Evolutionary conservation across 2,113 vertebrate species (phyloP), one percentile per base, ranked within the genome.

Genomic region (Ifrita kowaldi): DNA sequence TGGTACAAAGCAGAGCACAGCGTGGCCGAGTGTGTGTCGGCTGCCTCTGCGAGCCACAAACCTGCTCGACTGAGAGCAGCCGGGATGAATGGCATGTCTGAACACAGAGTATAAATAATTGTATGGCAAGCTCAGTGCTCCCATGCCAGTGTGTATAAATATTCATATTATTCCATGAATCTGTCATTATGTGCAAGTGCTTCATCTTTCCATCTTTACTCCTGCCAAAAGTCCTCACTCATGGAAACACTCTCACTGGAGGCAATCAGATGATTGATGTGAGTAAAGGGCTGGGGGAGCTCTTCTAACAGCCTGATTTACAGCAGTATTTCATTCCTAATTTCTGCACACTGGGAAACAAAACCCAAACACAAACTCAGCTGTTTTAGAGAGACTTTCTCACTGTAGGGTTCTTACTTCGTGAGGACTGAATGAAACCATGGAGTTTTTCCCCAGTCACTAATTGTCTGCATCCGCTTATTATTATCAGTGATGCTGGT

Each of bases 91-190:
- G 39, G 69, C 26, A 15, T 42, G 87, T 76, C 89, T 63, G 73
- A 93, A 67, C 59, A 32, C 33, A 41, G 42, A 3, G 1, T 65
- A 49, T 78, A 53, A 92, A 70, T 90, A 93, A 93, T 35, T 63
- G 73, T 37, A 84, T 27, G 64, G 68, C 69, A 88, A 94, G 83
- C 56, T 62, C 56, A 68, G 59, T 8, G 60, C 68, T 90, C 57
- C 82, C 32, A 20, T 93, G 95, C 68, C 76, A 84, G 52, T 3
- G 17, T 82, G 57, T 60, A 89, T 93, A 89, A 95, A 95, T 95
- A 92, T 84, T 95, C 80, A 67, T 84, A 46, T 88, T 81, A 87
- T 94, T 74, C 82, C 57, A 78, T 84, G 76, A 90, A 94, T 92
- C 79, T 96, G 59, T 90, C 71, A 46, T 80, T 84, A 88, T 30